Evolutionary conservation across 2,888 invertebrate genomes (phyloP).

Genomic region (Lepidocyrtoides sp.): DNA sequence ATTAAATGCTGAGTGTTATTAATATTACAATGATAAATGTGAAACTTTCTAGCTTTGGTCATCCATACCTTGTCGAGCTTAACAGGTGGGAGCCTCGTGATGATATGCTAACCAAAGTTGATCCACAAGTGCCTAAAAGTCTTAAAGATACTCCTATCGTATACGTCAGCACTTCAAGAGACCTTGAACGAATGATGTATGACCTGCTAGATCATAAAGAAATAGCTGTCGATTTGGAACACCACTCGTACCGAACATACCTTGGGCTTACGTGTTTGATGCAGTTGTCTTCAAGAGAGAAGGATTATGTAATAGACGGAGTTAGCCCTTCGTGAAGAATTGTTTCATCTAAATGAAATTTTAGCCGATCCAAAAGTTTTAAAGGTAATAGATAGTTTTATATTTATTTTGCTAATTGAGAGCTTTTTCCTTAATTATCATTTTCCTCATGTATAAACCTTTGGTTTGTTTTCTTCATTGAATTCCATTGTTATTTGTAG

Average conservation of each 20-base stretch:
- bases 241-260: slow-evolving; percentile 96
- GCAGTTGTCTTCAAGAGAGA: slow-evolving; percentile 94
- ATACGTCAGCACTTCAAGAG: slow-evolving; percentile 90
- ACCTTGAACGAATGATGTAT: slow-evolving; percentile 90
- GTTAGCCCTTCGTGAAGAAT: slow-evolving; percentile 93
- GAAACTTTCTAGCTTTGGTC: slow-evolving; percentile 91
- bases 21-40: too few relatives aligned
- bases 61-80: slow-evolving; percentile 96
- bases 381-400: slow-evolving; percentile 90
- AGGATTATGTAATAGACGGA: slow-evolving; percentile 97
- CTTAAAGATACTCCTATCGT: slow-evolving; percentile 90
- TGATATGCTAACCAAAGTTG: slow-evolving; percentile 87
- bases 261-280: slow-evolving; percentile 98
- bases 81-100: slow-evolving; percentile 90
- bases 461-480: too few relatives aligned
- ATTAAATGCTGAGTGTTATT: too few relatives aligned
- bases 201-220: slow-evolving; percentile 88
- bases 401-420: slow-evolving; percentile 81
- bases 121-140: slow-evolving; percentile 87
- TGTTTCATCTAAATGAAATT: slow-evolving; percentile 94
- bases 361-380: slow-evolving; percentile 96
- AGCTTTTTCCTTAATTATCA: too few relatives aligned
- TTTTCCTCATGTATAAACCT: too few relatives aligned
- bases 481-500: too few relatives aligned
- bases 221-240: slow-evolving; percentile 87